Evolutionary conservation across 2,888 invertebrate genomes (phyloP).

Genomic region (Clitarchus hookeri): DNA sequence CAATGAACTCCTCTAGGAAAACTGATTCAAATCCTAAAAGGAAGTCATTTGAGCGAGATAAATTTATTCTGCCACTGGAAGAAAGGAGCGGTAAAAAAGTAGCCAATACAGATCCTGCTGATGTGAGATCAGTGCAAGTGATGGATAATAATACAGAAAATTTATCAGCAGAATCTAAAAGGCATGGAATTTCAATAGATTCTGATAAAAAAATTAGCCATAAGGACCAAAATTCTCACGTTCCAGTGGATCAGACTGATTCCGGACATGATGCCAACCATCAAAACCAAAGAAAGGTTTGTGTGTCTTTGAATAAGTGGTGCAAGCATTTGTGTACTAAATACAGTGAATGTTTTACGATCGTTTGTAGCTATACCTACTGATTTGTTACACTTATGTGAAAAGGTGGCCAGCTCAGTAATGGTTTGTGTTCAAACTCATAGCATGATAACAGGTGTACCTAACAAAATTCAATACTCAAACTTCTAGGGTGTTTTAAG

Average conservation of each 20-base stretch:
- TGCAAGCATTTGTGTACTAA: no score
- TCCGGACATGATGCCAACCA: not conserved
- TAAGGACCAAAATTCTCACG: not conserved
- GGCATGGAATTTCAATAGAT: not conserved
- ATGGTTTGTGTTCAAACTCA: no score
- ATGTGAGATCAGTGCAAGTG: not conserved
- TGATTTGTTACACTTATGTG: no score
- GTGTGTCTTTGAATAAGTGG: not conserved
- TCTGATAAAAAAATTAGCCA: not conserved
- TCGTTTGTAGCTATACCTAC: no score
- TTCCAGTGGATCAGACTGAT: not conserved
- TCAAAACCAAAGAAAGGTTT: constrained; percentile 1
- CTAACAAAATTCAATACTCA: no score
- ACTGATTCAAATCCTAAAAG: not conserved
- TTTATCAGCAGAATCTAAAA: not conserved
- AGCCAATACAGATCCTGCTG: not conserved
- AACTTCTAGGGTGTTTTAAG: no score
- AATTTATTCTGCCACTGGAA: constrained; percentile 38
- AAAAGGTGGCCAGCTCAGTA: no score
- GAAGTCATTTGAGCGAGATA: constrained; percentile 30
- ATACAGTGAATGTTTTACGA: no score
- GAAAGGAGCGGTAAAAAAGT: not conserved
- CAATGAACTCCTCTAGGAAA: not conserved
- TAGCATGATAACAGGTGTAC: no score
- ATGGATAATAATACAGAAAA: not conserved